Conservation (phyloP, 2,113 vertebrate species). For the Planiliza haematocheilus region DNA sequence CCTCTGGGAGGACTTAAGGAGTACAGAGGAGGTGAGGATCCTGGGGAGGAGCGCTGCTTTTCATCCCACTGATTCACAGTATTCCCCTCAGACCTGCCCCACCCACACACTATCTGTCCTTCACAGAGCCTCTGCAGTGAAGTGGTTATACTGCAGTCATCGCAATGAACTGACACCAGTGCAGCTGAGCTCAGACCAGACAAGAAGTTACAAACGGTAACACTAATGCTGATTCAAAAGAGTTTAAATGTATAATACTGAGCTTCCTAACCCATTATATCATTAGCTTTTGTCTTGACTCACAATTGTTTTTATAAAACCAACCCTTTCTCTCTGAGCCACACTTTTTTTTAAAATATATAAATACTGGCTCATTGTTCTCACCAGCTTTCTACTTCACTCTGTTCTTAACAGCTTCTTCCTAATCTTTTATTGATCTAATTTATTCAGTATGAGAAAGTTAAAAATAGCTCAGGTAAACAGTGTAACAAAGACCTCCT, state of each 20-base stretch:
- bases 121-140: conserved; percentile 33
- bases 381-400: not conserved
- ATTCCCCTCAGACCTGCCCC: conserved; percentile 34
- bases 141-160: conserved; percentile 29
- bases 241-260: too few species aligned
- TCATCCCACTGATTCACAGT: conserved; percentile 26
- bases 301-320: too few species aligned
- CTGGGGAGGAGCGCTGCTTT: conserved; percentile 20
- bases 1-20: conserved; percentile 34
- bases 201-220: not conserved
- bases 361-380: conserved; percentile 2
- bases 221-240: not conserved
- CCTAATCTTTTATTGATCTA: conserved; percentile 20
- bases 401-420: not conserved
- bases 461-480: conserved; percentile 54
- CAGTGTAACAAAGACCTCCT: conserved; percentile 1
- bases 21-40: conserved; percentile 22
- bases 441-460: conserved; percentile 9
- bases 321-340: not conserved
- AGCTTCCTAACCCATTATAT: too few species aligned
- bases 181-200: not conserved
- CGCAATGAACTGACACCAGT: not conserved
- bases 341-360: not conserved
- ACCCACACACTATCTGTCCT: conserved; percentile 40
- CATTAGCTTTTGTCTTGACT: too few species aligned